phyloP scores from a whole-genome alignment of 1,140 invertebrate species.

The Magallana ariakensis region DNA sequence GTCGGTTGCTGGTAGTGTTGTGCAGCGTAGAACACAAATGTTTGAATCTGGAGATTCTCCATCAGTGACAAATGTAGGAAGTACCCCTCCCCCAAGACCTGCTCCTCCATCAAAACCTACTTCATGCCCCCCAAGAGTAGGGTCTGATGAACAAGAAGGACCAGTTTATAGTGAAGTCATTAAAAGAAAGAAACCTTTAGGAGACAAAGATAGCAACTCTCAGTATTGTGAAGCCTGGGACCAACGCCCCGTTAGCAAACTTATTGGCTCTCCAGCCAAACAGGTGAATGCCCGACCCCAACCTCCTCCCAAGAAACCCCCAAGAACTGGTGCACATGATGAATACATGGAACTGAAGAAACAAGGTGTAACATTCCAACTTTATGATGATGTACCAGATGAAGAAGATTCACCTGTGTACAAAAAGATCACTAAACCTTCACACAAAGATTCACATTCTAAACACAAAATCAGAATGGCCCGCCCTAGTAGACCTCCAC shows the following conservation, averaged over 20 bases:
- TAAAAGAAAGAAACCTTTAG: neutral
- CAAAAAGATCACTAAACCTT: conserved; percentile 42
- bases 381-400: conserved; percentile 55
- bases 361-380: neutral
- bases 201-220: neutral
- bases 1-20: neutral
- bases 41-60: conserved; percentile 53
- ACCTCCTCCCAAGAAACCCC: conserved; percentile 61
- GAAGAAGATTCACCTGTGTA: conserved; percentile 52
- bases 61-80: neutral
- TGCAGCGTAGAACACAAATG: conserved; percentile 57
- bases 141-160: conserved; percentile 35
- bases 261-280: neutral
- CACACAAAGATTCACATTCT: conserved; percentile 22
- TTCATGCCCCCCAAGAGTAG: conserved; percentile 51
- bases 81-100: conserved; percentile 43
- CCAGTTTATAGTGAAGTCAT: neutral
- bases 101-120: conserved; percentile 58
- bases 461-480: conserved; percentile 40
- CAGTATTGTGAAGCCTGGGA: conserved; percentile 54
- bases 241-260: conserved; percentile 7
- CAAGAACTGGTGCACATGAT: conserved; percentile 65
- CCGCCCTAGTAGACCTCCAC: conserved; percentile 61
- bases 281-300: conserved; percentile 5
- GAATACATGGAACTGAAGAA: conserved; percentile 61